Percentiles rank a stretch among this genome's conserved stretches.
These are phyloP conservation scores for Ectemnius cavifrons DNA, from an alignment of 2,888 invertebrate species.

Conservation along the genomic window DNA sequence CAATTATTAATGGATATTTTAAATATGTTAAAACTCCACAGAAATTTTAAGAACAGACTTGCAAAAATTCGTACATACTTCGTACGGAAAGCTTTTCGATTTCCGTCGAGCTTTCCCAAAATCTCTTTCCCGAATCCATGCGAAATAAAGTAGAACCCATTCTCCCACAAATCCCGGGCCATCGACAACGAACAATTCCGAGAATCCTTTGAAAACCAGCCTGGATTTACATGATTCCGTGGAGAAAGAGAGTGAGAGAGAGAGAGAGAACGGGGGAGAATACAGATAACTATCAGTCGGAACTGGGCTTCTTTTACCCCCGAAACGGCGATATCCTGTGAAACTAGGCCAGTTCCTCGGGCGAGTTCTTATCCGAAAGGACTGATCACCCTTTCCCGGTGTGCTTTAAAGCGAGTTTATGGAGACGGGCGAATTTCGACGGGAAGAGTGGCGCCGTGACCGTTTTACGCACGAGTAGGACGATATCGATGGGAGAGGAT, in stretches of 20 bases:
- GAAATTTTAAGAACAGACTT: too few species aligned
- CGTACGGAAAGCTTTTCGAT: too few species aligned
- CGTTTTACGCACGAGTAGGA: slow-evolving; percentile 42
- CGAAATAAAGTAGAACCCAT: too few species aligned
- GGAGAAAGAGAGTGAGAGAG: neutral
- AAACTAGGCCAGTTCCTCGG: slow-evolving; percentile 44
- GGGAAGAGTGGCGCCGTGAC: slow-evolving; percentile 28
- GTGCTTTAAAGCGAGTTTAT: slow-evolving; percentile 55
- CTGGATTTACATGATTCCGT: slow-evolving; percentile 25
- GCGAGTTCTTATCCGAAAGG: slow-evolving; percentile 42
- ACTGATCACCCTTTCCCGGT: slow-evolving; percentile 13
- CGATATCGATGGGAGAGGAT: slow-evolving; percentile 48
- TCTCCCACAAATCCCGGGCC: too few species aligned
- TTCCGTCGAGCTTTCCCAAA: too few species aligned
- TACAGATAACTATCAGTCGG: slow-evolving; percentile 20
- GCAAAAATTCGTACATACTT: too few species aligned
- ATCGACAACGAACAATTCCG: neutral
- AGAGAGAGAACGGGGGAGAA: neutral
- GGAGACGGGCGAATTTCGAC: slow-evolving; percentile 44
- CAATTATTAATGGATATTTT: too few species aligned
- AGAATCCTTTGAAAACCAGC: slow-evolving; percentile 17
- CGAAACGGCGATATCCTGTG: slow-evolving; percentile 38
- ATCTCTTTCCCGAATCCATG: too few species aligned
- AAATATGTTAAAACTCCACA: too few species aligned
- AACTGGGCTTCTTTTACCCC: neutral